Conservation (phyloP, 2,797 vertebrate species). For the Lagodon rhomboides region DNA sequence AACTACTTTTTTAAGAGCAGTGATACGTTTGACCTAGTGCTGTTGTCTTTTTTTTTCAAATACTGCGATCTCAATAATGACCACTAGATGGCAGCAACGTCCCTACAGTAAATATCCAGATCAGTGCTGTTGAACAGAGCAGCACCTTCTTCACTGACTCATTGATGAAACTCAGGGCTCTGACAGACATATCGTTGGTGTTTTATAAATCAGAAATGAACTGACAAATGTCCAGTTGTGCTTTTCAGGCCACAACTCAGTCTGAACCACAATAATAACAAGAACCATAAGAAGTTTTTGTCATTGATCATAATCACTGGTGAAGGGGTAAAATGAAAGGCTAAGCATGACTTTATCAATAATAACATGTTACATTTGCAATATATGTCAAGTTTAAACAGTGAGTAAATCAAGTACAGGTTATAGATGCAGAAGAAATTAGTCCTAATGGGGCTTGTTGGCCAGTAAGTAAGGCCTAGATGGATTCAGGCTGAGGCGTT, state of each 20-base stretch:
- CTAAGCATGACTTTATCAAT: neutral
- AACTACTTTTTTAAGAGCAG: conserved; percentile 69
- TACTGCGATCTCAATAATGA: neutral
- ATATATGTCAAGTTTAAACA: neutral
- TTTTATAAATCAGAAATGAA: neutral
- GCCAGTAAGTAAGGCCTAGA: neutral
- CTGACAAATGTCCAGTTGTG: neutral
- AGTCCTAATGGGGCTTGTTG: too few species aligned
- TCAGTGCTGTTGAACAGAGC: rapidly evolving
- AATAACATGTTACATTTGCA: neutral
- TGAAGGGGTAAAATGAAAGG: neutral
- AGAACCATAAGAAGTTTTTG: neutral
- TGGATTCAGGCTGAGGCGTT: neutral
- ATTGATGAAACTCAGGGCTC: neutral
- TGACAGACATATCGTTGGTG: neutral
- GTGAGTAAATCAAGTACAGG: neutral
- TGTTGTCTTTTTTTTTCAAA: neutral
- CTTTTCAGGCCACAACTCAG: neutral
- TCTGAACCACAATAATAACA: neutral
- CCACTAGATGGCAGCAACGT: conserved; percentile 65
- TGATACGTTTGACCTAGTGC: conserved; percentile 2
- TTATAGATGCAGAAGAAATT: neutral
- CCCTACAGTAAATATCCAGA: neutral
- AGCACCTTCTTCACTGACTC: neutral
- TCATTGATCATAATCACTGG: neutral